Evolutionary conservation across 2,888 invertebrate species (phyloP), one percentile per base, ranked within the genome.

Genomic region (Mesorhabditis sp.): DNA sequence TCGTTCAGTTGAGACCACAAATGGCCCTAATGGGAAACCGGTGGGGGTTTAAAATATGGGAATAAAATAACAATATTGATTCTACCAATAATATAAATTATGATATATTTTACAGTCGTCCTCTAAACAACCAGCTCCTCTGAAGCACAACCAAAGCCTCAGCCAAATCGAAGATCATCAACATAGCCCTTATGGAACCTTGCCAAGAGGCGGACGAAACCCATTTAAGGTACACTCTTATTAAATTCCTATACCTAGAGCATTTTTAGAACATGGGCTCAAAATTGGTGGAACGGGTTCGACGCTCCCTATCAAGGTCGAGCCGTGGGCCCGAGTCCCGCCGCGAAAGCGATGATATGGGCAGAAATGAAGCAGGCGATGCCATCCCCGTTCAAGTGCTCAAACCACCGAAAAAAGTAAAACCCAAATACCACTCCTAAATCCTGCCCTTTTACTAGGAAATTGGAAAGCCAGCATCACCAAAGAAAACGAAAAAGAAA

Each of bases 1-100:
- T 5, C 71, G 83, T 69, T 83, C 83, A 4, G 84, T 85, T 44
- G 85, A 85, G 63, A 77, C 75, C 0, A 74, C 78, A 4, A 74
- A 74, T 62, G 67, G 70, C 10, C 61, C 67, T n/a, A 74, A 74
- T 44, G 71, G 73, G 62, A 75, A 74, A 63, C 70, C 66, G 67
- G 70, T 70, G 10, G 15, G 13, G 7, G n/a, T 15, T 62, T 7
- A n/a, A 15, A n/a, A 15, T 15, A 7, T 7, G 7, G 1, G 63
- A 62, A 28, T 28, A 28, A 43, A 68, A 66, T 6, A 74, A 67
- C 28, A 72, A 71, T 68, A 74, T 71, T 67, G 72, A 70, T 66
- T 4, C 2, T 7, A 64, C 28, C 42, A 63, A 28, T 13, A 15
- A 10, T 7, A 41, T 1, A 41, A 7, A 13, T 42, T n/a, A 4